Percentiles rank a stretch among this genome's conserved stretches.
phyloP scores from a whole-genome alignment of 2,888 invertebrate species.

The Cryptocheilus praepositus region DNA sequence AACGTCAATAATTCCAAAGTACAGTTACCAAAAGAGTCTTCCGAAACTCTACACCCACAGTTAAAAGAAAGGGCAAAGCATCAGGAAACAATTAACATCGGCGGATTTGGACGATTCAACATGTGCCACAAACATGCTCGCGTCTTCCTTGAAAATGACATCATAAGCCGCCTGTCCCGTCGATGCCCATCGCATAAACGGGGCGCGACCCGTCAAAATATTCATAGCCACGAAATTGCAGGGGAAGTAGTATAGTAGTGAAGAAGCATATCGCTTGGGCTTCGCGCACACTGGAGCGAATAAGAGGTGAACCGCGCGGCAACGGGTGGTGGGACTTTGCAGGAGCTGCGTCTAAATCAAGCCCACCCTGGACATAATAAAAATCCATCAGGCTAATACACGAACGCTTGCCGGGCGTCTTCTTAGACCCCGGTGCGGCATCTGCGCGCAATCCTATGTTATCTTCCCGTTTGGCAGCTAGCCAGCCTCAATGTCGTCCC shows the following conservation, averaged over 20 bases:
- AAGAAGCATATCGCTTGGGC: no score
- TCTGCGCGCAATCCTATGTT: constrained; percentile 46
- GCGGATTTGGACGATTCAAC: no score
- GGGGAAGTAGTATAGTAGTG: neutral
- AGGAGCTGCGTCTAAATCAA: constrained; percentile 50
- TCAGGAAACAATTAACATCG: no score
- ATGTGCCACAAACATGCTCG: no score
- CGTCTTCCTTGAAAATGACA: no score
- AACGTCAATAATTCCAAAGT: no score
- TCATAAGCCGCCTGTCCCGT: no score
- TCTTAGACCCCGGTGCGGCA: constrained; percentile 37
- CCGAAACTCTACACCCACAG: no score
- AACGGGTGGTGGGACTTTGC: neutral
- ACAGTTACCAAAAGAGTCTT: no score
- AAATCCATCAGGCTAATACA: constrained; percentile 35
- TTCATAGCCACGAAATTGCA: neutral
- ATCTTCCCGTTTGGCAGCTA: constrained; percentile 54
- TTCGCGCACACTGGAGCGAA: neutral
- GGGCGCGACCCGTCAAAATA: neutral
- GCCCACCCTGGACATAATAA: constrained; percentile 45
- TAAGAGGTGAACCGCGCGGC: constrained; percentile 7
- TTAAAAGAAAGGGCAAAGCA: no score
- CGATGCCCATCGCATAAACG: neutral
- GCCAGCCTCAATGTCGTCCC: constrained; percentile 52
- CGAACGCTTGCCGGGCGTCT: neutral